These are phyloP conservation scores for Lordiphosa collinella DNA, from an alignment of 1,140 invertebrate species.

Conservation along the genomic window DNA sequence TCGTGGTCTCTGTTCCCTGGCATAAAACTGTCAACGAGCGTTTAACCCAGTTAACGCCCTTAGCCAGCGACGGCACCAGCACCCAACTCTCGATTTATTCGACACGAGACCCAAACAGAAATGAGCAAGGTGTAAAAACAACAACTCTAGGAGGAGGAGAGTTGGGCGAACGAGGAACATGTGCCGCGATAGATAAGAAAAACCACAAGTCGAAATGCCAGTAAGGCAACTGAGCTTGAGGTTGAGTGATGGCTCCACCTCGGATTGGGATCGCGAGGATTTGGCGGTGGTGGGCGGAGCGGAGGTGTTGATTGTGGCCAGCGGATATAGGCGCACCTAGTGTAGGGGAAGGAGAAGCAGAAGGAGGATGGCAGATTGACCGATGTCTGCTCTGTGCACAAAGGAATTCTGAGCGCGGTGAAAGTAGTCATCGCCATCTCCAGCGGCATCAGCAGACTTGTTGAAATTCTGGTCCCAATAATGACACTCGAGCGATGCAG, in stretches of 20 bases:
- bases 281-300: conserved; percentile 34
- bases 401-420: conserved; percentile 64
- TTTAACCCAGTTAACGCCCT: conserved; percentile 75
- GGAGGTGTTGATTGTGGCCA: conserved; percentile 64
- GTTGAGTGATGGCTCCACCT: conserved; percentile 62
- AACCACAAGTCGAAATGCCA: conserved; percentile 35
- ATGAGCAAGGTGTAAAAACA: conserved; percentile 65
- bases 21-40: conserved; percentile 73
- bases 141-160: conserved; percentile 22
- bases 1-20: conserved; percentile 32
- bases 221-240: conserved; percentile 23
- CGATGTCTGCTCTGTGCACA: conserved; percentile 53
- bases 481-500: conserved; percentile 75
- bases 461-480: conserved; percentile 74
- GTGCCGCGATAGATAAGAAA: conserved; percentile 38
- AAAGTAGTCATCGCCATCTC: conserved; percentile 64
- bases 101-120: conserved; percentile 42
- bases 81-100: conserved; percentile 44
- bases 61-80: conserved; percentile 37
- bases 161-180: conserved; percentile 12
- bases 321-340: conserved; percentile 45
- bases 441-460: conserved; percentile 42
- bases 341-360: background rate
- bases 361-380: conserved; percentile 41
- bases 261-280: conserved; percentile 2